A percentile compares a stretch with the other conserved stretches of the same genome.
Conservation (phyloP, 2,797 vertebrate genomes). For the Sparidentex hasta region DNA sequence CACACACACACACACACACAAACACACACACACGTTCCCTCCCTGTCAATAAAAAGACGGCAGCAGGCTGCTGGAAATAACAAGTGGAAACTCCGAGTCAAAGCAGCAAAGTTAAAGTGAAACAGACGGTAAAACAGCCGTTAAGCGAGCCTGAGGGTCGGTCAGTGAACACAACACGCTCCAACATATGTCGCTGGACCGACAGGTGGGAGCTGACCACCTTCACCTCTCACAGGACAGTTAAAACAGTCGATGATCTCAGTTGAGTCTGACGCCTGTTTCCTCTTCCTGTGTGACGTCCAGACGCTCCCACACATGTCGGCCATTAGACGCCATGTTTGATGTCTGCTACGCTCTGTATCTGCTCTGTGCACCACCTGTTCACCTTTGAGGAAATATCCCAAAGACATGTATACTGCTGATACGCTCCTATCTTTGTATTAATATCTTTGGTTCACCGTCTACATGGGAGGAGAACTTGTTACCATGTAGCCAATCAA, state of each 20-base stretch:
- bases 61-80: slow-evolving; percentile 55
- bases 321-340: too few relatives aligned
- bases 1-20: slow-evolving; percentile 19
- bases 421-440: too few relatives aligned
- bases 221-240: not conserved
- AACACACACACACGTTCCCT: slow-evolving; percentile 17
- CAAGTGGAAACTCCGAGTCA: slow-evolving; percentile 65
- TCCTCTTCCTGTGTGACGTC: too few relatives aligned
- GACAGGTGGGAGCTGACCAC: not conserved
- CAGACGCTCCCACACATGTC: too few relatives aligned
- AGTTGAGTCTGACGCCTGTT: too few relatives aligned
- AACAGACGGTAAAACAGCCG: slow-evolving; percentile 39
- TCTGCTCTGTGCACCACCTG: too few relatives aligned
- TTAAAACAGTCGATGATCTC: not conserved
- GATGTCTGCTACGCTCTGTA: too few relatives aligned
- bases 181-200: not conserved
- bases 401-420: too few relatives aligned
- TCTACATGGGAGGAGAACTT: too few relatives aligned
- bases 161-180: slow-evolving; percentile 27
- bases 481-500: too few relatives aligned
- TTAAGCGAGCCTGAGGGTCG: slow-evolving; percentile 18
- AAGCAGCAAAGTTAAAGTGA: slow-evolving; percentile 38
- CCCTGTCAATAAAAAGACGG: slow-evolving; percentile 36
- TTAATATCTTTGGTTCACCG: too few relatives aligned
- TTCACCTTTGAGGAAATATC: too few relatives aligned